These are phyloP conservation scores for Troides oblongomaculatus DNA, from an alignment of 2,888 invertebrate species.

Conservation along the genomic window DNA sequence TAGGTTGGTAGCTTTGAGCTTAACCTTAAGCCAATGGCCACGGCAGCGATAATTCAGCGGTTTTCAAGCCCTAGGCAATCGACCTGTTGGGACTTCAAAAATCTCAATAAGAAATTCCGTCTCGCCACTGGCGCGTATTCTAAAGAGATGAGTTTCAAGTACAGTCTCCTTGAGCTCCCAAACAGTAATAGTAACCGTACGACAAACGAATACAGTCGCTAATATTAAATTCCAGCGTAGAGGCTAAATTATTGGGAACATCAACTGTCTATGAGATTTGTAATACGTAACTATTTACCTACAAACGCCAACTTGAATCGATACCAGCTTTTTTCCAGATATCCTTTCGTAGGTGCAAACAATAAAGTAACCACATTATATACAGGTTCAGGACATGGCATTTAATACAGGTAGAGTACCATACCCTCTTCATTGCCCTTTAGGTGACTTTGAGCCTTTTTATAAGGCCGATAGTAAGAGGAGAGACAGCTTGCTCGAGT, in stretches of 20 bases:
- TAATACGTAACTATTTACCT: neutral
- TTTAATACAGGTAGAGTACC: no score
- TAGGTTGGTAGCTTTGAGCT: no score
- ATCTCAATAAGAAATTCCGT: neutral
- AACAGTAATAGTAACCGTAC: neutral
- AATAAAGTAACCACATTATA: no score
- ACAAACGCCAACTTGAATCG: no score
- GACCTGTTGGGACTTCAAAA: neutral
- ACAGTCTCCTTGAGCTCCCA: neutral
- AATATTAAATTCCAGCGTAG: neutral
- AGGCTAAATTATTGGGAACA: neutral
- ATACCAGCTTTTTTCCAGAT: no score
- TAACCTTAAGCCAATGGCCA: no score
- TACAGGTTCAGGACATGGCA: no score
- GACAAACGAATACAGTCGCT: neutral
- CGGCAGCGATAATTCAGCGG: neutral
- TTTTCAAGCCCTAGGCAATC: neutral
- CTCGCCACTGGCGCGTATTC: neutral
- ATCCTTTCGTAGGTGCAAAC: no score
- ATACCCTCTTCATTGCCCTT: no score
- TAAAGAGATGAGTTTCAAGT: neutral
- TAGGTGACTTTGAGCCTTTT: no score
- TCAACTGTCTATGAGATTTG: neutral
- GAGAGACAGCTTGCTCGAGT: no score
- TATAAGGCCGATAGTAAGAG: no score